Evolutionary conservation across 1,140 invertebrate species (phyloP).

Genomic region (Saccostrea glomerata): DNA sequence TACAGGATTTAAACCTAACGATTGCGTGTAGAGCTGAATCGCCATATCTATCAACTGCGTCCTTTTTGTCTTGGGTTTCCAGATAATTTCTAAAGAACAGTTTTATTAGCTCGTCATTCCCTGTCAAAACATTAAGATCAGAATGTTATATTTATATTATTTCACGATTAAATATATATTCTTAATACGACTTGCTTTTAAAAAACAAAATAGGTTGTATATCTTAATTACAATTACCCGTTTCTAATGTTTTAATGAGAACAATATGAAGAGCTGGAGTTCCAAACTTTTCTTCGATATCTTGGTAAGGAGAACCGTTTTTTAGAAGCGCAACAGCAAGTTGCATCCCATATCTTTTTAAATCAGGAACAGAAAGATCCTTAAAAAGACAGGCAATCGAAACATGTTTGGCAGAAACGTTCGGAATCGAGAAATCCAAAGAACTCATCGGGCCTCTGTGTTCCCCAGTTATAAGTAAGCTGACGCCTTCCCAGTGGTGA

Average conservation of each 20-base stretch:
- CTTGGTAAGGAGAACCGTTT: conserved; percentile 43
- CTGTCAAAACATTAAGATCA: neutral
- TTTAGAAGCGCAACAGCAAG: conserved; percentile 46
- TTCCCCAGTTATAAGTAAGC: conserved; percentile 40
- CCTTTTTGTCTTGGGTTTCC: conserved; percentile 1
- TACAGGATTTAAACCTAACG: neutral
- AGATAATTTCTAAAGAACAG: neutral
- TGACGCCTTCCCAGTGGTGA: conserved; percentile 47
- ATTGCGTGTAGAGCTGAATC: neutral
- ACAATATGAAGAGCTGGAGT: conserved; percentile 16
- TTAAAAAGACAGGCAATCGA: conserved; percentile 40
- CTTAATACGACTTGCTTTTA: too few species aligned
- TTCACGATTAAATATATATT: too few species aligned
- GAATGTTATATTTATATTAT: too few species aligned
- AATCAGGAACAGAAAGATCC: neutral
- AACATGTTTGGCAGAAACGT: neutral
- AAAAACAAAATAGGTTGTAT: too few species aligned
- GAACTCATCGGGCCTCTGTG: conserved; percentile 21
- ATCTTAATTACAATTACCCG: conserved; percentile 7
- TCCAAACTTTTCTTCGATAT: conserved; percentile 18
- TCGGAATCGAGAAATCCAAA: neutral
- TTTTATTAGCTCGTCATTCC: neutral
- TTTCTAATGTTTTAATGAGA: conserved; percentile 9
- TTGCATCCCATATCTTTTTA: conserved; percentile 45
- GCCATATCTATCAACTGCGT: neutral